Evolutionary conservation across 2,888 invertebrate species (phyloP).

Genomic region (Tuberolachnus salignus): DNA sequence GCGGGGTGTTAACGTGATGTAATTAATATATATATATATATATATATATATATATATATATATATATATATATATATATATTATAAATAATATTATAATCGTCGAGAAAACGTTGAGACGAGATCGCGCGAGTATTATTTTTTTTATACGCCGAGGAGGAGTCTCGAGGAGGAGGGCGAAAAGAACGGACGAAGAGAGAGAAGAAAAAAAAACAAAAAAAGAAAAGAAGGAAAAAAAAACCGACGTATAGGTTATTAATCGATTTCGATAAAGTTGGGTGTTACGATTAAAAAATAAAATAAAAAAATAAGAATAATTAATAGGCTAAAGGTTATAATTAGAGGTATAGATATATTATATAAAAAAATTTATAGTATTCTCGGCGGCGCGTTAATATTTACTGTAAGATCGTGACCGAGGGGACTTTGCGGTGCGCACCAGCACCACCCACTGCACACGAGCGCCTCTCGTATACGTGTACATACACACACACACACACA

Average conservation of each 20-base stretch:
- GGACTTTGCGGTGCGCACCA: constrained; percentile 42
- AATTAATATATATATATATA: constrained; percentile 52
- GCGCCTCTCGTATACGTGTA: not conserved
- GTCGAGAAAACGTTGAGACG: too few relatives aligned
- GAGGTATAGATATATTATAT: too few relatives aligned
- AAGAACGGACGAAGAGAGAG: not conserved
- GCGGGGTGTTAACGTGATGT: constrained; percentile 55
- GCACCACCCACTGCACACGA: constrained; percentile 44
- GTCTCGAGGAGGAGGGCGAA: constrained; percentile 23
- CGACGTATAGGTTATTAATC: constrained; percentile 48
- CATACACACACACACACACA: too few relatives aligned
- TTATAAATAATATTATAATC: not conserved
- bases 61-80: constrained; percentile 8
- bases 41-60: too few relatives aligned
- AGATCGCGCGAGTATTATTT: too few relatives aligned
- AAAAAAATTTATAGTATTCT: too few relatives aligned
- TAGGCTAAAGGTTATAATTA: constrained; percentile 57
- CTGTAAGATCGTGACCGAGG: constrained; percentile 53
- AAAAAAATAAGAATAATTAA: constrained; percentile 55
- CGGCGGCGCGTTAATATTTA: constrained; percentile 38
- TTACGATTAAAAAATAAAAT: constrained; percentile 55
- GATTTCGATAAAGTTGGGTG: constrained; percentile 56
- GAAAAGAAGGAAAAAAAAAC: not conserved
- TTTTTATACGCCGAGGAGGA: not conserved
- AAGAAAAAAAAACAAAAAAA: constrained; percentile 4